Evolutionary conservation across 2,888 invertebrate genomes (phyloP).

Genomic region (Chesias legatella): DNA sequence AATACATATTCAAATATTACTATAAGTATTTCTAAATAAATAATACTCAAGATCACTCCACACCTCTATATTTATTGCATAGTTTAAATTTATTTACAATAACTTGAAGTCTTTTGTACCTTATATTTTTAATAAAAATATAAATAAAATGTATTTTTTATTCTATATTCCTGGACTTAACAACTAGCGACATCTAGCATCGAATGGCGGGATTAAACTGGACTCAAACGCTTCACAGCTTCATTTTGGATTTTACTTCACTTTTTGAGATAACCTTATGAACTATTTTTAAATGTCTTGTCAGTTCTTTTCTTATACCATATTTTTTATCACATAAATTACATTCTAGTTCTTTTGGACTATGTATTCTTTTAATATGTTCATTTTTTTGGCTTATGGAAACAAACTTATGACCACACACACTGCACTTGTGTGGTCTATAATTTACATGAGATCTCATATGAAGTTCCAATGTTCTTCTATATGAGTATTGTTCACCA

Average conservation of each 20-base stretch:
- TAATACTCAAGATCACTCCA: constrained; percentile 32
- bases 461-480: constrained; percentile 2
- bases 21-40: constrained; percentile 9
- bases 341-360: not conserved
- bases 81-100: constrained; percentile 28
- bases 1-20: constrained; percentile 4
- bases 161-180: constrained; percentile 8
- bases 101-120: constrained; percentile 61
- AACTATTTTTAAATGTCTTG: not conserved
- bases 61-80: constrained; percentile 33
- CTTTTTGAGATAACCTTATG: not conserved
- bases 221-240: too few species aligned
- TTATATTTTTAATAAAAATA: constrained; percentile 53
- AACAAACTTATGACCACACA: constrained; percentile 2
- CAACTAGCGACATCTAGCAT: not conserved
- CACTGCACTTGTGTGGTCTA: not conserved
- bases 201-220: not conserved
- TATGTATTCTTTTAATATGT: constrained; percentile 3
- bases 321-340: constrained; percentile 3
- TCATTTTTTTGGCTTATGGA: constrained; percentile 1
- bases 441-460: constrained; percentile 1
- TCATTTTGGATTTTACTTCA: too few species aligned
- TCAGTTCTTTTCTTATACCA: not conserved
- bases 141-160: not conserved
- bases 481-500: not conserved